Evolutionary conservation across 2,888 invertebrate species (phyloP).

Genomic region (Desoria tigrina): DNA sequence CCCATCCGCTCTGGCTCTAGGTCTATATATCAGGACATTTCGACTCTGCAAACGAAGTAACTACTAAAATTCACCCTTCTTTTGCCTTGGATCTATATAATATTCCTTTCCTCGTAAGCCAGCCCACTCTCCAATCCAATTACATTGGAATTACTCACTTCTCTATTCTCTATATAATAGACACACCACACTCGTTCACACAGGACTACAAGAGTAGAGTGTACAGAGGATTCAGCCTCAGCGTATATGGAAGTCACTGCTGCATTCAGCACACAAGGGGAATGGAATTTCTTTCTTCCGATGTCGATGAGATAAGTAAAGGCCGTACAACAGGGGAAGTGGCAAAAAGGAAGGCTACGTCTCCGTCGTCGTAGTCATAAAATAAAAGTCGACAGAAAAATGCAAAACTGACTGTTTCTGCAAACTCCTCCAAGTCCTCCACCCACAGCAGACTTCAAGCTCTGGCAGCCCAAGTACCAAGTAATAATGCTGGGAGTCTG

Average conservation of each 20-base stretch:
- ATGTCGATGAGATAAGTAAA: not conserved
- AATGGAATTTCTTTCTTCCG: constrained; percentile 37
- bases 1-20: too few relatives aligned
- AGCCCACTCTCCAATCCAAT: constrained; percentile 24
- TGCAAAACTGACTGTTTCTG: not conserved
- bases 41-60: not conserved
- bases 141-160: constrained; percentile 20
- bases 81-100: constrained; percentile 15
- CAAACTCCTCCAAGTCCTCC: not conserved
- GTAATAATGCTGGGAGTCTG: too few relatives aligned
- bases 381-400: not conserved
- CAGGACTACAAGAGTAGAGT: too few relatives aligned
- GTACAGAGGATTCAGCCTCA: too few relatives aligned
- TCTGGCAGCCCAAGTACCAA: too few relatives aligned
- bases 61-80: constrained; percentile 9
- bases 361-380: constrained; percentile 1
- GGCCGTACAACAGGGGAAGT: too few relatives aligned
- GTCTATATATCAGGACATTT: not conserved
- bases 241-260: too few relatives aligned
- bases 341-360: not conserved
- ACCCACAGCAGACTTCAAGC: too few relatives aligned
- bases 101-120: constrained; percentile 12
- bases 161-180: constrained; percentile 2
- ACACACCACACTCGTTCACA: constrained; percentile 5
- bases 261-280: constrained; percentile 25